Evolutionary conservation across 2,797 vertebrate species (phyloP).

Genomic region (Onychomys arenicola): DNA sequence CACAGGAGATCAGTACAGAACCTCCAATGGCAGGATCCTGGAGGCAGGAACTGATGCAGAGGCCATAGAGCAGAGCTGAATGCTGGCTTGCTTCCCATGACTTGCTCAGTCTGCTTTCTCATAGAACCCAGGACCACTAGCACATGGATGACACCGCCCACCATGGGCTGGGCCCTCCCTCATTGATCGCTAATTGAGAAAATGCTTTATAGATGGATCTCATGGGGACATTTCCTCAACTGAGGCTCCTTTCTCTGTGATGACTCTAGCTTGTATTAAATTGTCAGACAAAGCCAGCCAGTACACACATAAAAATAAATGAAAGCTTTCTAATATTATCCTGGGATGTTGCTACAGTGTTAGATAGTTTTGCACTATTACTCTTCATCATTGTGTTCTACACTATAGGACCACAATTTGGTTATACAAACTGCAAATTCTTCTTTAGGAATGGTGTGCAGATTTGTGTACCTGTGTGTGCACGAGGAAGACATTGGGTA

Average conservation of each 20-base stretch:
- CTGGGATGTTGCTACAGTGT: background rate
- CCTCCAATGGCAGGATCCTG: background rate
- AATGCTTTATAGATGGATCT: background rate
- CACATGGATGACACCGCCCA: background rate
- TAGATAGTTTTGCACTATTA: background rate
- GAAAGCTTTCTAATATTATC: background rate
- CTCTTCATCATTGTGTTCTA: background rate
- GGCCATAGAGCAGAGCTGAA: background rate
- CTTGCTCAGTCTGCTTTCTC: background rate
- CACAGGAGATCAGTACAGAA: background rate
- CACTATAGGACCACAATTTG: background rate
- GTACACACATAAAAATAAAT: background rate
- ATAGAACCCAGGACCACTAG: background rate
- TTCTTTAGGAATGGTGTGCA: background rate
- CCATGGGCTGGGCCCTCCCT: background rate
- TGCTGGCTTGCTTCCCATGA: no score
- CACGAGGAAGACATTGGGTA: background rate
- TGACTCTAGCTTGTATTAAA: background rate
- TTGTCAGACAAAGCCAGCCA: background rate
- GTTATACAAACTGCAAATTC: conserved; percentile 28
- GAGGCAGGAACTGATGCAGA: background rate
- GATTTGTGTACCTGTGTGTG: background rate
- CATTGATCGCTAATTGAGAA: background rate
- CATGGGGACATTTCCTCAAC: background rate
- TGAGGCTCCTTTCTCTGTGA: background rate